Percentiles rank a stretch among this genome's conserved stretches.
Evolutionary conservation across 2,113 vertebrate species (phyloP).

Genomic region (Nerophis lumbriciformis): DNA sequence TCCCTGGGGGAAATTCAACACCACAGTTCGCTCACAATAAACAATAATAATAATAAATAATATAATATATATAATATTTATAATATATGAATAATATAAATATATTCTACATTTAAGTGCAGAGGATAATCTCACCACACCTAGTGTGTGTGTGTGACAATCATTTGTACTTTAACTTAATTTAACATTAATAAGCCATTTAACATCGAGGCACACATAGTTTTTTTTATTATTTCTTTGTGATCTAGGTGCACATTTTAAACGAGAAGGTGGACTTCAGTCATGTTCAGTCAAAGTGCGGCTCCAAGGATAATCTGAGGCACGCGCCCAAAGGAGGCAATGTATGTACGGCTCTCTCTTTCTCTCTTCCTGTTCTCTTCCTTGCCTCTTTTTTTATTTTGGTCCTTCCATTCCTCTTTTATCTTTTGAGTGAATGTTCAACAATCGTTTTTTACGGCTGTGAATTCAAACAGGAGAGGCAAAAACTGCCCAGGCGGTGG

Average conservation of each 20-base stretch:
- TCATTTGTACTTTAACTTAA: no score
- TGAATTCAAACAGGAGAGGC: not conserved
- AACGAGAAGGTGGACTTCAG: slow-evolving; percentile 64
- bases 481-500: no score
- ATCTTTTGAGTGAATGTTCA: not conserved
- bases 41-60: no score
- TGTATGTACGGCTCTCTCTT: slow-evolving; percentile 51
- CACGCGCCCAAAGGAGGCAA: slow-evolving; percentile 63
- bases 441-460: not conserved
- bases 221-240: slow-evolving; percentile 30
- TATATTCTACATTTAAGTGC: no score
- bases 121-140: no score
- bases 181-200: slow-evolving; percentile 9
- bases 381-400: slow-evolving; percentile 1
- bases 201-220: slow-evolving; percentile 43
- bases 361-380: not conserved
- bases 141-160: no score
- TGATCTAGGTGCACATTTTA: slow-evolving; percentile 61
- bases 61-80: no score
- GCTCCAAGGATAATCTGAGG: slow-evolving; percentile 77
- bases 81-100: no score
- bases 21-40: no score
- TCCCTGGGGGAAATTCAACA: no score
- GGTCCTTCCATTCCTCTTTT: slow-evolving; percentile 18
- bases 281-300: slow-evolving; percentile 83